Base-by-base conservation (phyloP, 1,140 invertebrate species). In the Liolophura sinensis region DNA sequence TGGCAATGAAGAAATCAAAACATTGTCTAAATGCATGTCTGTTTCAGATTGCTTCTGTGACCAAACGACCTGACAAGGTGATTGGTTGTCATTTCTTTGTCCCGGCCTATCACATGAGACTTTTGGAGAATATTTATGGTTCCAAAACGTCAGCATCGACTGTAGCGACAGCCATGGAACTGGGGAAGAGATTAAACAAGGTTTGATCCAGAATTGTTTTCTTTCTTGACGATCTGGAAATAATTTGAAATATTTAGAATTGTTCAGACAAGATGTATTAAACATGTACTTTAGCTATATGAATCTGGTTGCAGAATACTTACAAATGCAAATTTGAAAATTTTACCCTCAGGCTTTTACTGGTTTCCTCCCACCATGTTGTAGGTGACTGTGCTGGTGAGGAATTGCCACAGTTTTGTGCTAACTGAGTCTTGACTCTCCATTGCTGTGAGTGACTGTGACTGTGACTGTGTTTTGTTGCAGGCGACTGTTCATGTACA, bases 31-130 rank as follows among this genome's bases (percentile, higher is more conserved):
- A n/a, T n/a, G n/a, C n/a, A n/a, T n/a, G n/a, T n/a, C n/a, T n/a
- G n/a, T 69, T 62, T n/a, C 65, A 84, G 83, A 78, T 85, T 67
- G 77, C 80, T 0, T 66, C 71, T 62, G 75, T 73, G 18, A 79
- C 82, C 25, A 70, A 65, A 0, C 60, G 81, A 73, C 73, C 72
- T 50, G 73, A 74, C 16, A 73, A 74, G 64, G 74, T 84, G 22
- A 75, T 82, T 46, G 84, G 84, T 12, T 79, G 74, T 14, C 84
- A 85, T 69, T 85, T 85, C 72, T 85, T 84, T 70, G 78, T 79
- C 27, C 82, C 84, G 11, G 77, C 83, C 1, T 77, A 82, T 64
- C 67, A 80, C 47, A 84, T 83, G 77, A 77, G 69, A 70, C 67
- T 84, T 9, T 68, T 84, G 50, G 82, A 85, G 65, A 83, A 83